phyloP scores from a whole-genome alignment of 2,888 invertebrate genomes.

The Ferdinandea cuprea region DNA sequence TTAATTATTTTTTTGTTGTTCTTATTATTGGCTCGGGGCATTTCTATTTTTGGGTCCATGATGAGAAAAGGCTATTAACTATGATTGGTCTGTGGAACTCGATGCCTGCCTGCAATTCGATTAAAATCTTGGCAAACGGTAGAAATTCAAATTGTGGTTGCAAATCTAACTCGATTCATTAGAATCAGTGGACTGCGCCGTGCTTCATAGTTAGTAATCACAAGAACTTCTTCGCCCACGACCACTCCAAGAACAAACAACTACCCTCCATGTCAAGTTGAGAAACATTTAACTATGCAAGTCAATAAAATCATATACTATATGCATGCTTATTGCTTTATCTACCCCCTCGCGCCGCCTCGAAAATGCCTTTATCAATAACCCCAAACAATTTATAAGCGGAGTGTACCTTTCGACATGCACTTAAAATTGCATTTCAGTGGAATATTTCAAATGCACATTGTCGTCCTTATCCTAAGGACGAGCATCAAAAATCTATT shows the following conservation, averaged over 20 bases:
- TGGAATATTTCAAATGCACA: slow-evolving; percentile 65
- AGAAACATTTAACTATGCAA: neutral
- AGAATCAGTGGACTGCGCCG: too few relatives aligned
- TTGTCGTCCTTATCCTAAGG: slow-evolving; percentile 23
- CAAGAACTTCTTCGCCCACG: too few relatives aligned
- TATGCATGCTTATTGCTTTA: slow-evolving; percentile 1
- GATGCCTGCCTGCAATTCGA: neutral
- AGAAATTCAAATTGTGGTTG: too few relatives aligned
- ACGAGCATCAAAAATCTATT: slow-evolving; percentile 41
- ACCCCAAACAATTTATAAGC: slow-evolving; percentile 41
- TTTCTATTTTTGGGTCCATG: neutral
- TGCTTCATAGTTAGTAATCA: too few relatives aligned
- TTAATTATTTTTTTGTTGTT: slow-evolving; percentile 20
- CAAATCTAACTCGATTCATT: too few relatives aligned
- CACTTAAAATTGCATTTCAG: slow-evolving; percentile 70
- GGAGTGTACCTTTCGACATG: slow-evolving; percentile 59
- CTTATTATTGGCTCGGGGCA: neutral
- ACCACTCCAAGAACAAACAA: too few relatives aligned
- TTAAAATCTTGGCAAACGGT: slow-evolving; percentile 31
- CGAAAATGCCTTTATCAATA: slow-evolving; percentile 33
- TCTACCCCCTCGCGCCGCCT: too few relatives aligned
- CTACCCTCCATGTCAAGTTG: too few relatives aligned
- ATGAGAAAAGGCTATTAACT: slow-evolving; percentile 8
- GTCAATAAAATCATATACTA: slow-evolving; percentile 19
- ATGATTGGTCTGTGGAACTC: neutral